Base-by-base conservation (phyloP, 2,797 vertebrate species). In the Argentina silus region DNA sequence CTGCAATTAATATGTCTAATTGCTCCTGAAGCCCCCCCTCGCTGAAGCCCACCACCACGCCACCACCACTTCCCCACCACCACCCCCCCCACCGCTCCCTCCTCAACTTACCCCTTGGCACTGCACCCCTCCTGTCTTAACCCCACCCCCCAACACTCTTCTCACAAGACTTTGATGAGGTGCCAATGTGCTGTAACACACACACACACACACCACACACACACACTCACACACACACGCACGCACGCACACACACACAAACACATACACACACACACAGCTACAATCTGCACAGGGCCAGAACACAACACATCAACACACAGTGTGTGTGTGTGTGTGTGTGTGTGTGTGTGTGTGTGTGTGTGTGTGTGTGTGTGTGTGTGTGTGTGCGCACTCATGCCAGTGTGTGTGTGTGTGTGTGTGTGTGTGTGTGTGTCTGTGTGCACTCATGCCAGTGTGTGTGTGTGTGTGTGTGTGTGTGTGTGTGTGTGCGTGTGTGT, bases 1-100 rank as follows among this genome's bases (percentile, higher is more conserved):
- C 89, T 90, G 85, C 89, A 92, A 92, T 92, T 91, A 93, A 90
- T 89, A 87, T 85, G 87, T 81, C 79, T 90, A 88, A 92, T 91
- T 91, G 77, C 70, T 78, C 70, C 45, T 47, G 60, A 45, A 67
- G 67, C 11, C 59, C n/a, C 57, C 64, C 67, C 59, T 36, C 21
- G 55, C 21, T 7, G 11, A 47, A 45, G 2, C 15, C n/a, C 59
- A 10, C 7, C 21, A 7, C 12, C 27, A 14, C 12, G n/a, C 45
- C 0, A 6, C n/a, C n/a, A n/a, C n/a, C n/a, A n/a, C 51, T 70
- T 64, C 73, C 71, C 77, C 11, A 75, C 65, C 74, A 72, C 72
- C 81, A 80, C 79, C 66, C 62, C 62, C 60, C 36, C 42, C 43
- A 9, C 53, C 19, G 2, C n/a, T 45, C 62, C 75, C 76, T 69